Conservation (phyloP, 2,888 invertebrate species). For the Hirtodrosophila duncani region DNA sequence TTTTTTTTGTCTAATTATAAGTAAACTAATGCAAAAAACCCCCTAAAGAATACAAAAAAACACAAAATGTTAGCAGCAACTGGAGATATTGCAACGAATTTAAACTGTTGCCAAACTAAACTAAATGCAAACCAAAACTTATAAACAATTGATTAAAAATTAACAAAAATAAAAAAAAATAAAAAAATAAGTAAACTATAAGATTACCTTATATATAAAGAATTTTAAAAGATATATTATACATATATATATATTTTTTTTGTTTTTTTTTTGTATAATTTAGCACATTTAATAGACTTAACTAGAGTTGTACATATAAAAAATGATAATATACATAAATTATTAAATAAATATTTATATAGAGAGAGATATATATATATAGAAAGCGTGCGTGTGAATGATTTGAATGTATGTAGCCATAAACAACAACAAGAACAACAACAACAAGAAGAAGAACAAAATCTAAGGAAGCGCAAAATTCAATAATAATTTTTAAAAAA, state of each 20-base stretch:
- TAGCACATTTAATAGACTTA: constrained; percentile 67
- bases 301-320: constrained; percentile 65
- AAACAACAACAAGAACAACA: not conserved
- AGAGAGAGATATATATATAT: constrained; percentile 22
- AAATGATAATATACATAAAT: constrained; percentile 31
- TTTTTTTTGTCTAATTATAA: constrained; percentile 62
- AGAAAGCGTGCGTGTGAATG: constrained; percentile 36
- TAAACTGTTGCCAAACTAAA: constrained; percentile 71
- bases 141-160: constrained; percentile 38
- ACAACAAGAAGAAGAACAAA: constrained; percentile 9
- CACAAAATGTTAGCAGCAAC: constrained; percentile 60
- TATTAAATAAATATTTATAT: constrained; percentile 20
- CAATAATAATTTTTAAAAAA: constrained; percentile 64
- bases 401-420: constrained; percentile 42
- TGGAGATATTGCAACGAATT: constrained; percentile 71
- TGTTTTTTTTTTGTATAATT: constrained; percentile 48
- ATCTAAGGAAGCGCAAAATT: constrained; percentile 45
- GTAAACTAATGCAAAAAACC: constrained; percentile 55
- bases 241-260: constrained; percentile 30
- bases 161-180: constrained; percentile 30
- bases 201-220: constrained; percentile 33
- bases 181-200: constrained; percentile 28
- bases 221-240: constrained; percentile 37
- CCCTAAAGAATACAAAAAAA: not conserved
- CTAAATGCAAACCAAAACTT: constrained; percentile 31